Evolutionary conservation across 2,113 vertebrate genomes (phyloP), one percentile per base, ranked within the genome.

Genomic region (Forbesichthys agassizii): DNA sequence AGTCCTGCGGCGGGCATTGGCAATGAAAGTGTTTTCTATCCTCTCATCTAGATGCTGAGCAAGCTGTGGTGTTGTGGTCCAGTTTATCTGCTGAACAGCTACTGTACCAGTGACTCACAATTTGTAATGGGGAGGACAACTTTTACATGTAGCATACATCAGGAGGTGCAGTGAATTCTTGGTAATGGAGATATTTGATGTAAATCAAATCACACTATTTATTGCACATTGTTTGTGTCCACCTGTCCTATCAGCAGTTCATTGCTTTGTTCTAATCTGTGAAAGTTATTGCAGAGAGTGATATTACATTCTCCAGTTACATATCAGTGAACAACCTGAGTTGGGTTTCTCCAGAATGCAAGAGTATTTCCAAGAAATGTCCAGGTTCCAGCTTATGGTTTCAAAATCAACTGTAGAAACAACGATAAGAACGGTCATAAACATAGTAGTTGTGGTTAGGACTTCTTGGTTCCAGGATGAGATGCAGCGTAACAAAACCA

Each of bases 21-120:
- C 27, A 27, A 27, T 27, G 27, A 27, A 27, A 27, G 27, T 27
- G 27, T 70, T 68, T 48, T 18, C 4, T 68, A 75, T 64, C 77
- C 79, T 76, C 62, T 27, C 27, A 27, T 27, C 54, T 56, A 58
- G 73, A 77, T 57, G 69, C 80, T 54, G 74, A 74, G 67, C 58
- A 47, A 64, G 62, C 78, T 27, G 5, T 64, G 6, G 60, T 61
- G 5, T 46, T 4, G 0, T 7, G n/a, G 48, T 48, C 55, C n/a
- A 8, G 63, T 42, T 81, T 79, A 86, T 84, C 75, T 73, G 70
- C 75, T 58, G 60, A 47, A 54, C 7, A 9, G 58, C 11, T 56
- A 36, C 27, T 27, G 27, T 27, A 27, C 61, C 58, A 6, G 14
- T 1, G 1, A 53, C 12, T 33, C 3, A 69, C 57, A n/a, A 69